These are phyloP conservation scores for Nematostella vectensis DNA, from an alignment of 92 coral and sea anemone genomes.

Conservation along the genomic window DNA sequence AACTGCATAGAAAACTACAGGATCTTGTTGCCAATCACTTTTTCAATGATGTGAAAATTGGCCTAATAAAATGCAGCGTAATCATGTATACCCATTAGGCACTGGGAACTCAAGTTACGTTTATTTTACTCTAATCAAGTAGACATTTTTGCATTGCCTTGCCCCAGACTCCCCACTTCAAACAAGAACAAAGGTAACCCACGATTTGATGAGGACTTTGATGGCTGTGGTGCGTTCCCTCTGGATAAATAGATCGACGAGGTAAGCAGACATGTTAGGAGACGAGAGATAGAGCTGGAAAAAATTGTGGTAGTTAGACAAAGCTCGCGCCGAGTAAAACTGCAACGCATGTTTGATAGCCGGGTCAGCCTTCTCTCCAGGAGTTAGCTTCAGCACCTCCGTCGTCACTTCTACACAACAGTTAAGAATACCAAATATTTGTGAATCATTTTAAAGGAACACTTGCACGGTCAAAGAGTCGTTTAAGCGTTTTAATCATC, in stretches of 20 bases:
- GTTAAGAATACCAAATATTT: neutral
- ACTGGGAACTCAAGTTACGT: too few relatives aligned
- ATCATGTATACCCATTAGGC: too few relatives aligned
- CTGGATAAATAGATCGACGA: slow-evolving; percentile 93
- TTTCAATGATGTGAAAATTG: too few relatives aligned
- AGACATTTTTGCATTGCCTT: too few relatives aligned
- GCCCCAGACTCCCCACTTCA: slow-evolving; percentile 26
- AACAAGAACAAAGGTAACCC: slow-evolving; percentile 81
- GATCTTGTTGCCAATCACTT: too few relatives aligned
- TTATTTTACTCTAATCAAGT: too few relatives aligned
- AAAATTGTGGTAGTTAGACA: slow-evolving; percentile 99
- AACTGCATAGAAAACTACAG: too few relatives aligned
- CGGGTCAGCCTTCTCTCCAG: slow-evolving; percentile 72
- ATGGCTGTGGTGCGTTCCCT: slow-evolving; percentile 84
- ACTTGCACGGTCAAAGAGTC: too few relatives aligned
- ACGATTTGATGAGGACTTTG: slow-evolving; percentile 96
- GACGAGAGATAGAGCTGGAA: slow-evolving; percentile 96
- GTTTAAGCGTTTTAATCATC: too few relatives aligned
- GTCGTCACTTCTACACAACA: slow-evolving; percentile 21
- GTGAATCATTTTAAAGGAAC: neutral
- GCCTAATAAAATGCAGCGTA: too few relatives aligned
- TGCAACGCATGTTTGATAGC: slow-evolving; percentile 81
- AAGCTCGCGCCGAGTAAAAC: slow-evolving; percentile 95
- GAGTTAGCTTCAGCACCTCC: slow-evolving; percentile 64
- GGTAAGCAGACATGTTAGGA: slow-evolving; percentile 99